Conservation (phyloP, 2,888 invertebrate species). For the Slavum lentiscoides region DNA sequence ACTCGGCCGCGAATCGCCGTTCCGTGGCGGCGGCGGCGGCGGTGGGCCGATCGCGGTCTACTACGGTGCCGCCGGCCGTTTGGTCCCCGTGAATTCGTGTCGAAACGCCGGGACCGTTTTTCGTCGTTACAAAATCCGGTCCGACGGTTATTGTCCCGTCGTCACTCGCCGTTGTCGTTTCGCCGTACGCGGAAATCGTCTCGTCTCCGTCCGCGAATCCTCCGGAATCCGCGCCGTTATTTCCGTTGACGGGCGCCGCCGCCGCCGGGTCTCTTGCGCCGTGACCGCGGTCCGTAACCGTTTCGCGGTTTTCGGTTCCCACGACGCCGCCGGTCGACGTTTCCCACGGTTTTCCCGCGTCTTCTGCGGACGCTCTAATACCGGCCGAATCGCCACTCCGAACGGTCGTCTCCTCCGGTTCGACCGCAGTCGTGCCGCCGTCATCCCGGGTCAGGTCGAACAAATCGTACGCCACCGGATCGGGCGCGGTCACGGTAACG, state of each 20-base stretch:
- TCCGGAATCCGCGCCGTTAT: not conserved
- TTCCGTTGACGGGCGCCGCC: not conserved
- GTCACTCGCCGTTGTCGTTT: slow-evolving; percentile 23
- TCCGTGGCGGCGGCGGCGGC: not conserved
- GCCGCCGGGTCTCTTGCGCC: not conserved
- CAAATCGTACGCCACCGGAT: not conserved
- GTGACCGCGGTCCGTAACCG: not conserved
- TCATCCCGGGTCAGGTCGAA: not conserved
- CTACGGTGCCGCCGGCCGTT: not conserved
- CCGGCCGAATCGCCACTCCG: not conserved
- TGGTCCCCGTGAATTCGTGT: slow-evolving; percentile 11
- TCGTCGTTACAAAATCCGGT: slow-evolving; percentile 20
- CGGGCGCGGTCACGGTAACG: slow-evolving; percentile 3
- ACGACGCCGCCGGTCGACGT: not conserved
- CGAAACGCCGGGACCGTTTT: slow-evolving; percentile 23
- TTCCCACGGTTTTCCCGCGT: slow-evolving; percentile 10
- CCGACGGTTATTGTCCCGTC: slow-evolving; percentile 29
- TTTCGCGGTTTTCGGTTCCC: slow-evolving; percentile 2
- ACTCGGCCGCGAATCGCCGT: not conserved
- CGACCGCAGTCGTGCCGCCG: not conserved
- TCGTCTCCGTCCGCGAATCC: slow-evolving; percentile 13
- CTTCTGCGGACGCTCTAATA: not conserved
- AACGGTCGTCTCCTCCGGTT: not conserved
- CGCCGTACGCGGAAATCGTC: slow-evolving; percentile 29
- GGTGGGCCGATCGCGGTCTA: not conserved